Base-by-base conservation (phyloP, 64 coral and sea anemone genomes). In the Pocillopora damicornis region DNA sequence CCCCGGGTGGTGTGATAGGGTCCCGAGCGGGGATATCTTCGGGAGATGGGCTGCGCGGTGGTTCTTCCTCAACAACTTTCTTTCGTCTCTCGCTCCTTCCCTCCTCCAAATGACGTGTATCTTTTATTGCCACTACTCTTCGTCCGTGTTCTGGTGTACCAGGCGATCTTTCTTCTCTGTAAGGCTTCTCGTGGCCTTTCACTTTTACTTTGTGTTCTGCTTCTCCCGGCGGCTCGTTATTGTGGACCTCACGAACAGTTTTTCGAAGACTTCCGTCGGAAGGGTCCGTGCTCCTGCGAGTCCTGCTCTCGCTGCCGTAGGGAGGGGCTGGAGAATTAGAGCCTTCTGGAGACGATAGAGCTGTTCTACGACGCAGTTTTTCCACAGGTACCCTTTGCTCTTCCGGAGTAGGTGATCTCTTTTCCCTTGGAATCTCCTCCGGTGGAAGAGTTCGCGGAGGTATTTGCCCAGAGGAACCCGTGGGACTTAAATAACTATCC, bases 11-110 rank as follows among this genome's bases (percentile, higher is more conserved):
- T 75, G 86, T 76, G 15, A 75, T 15, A 17, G 86, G 86, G 14
- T 73, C 86, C 75, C 69, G 63, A 18, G 0, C 15, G 62, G 80
- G 80, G 15, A 83, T 83, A 66, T 83, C 80, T 18, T 66, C 80
- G 36, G 90, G 82, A 45, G 90, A 91, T 11, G 90, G 90, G 36
- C 81, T 87, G 6, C 61, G 73, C 10, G 74, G 90, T 35, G 56
- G 79, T 61, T 23, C 79, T 66, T 75, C 80, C 0, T 77, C 76
- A 20, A 78, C 58, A 18, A 59, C 59, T 22, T 63, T 25, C 18
- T 74, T 76, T 79, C 90, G 77, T 15, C 75, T 84, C 1, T 76
- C 81, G 13, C 61, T 11, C 16, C 72, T n/a, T 77, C 61, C 90
- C 86, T 91, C 90, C 60, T 79, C 90, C 2, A 59, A 42, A 59